Conservation (phyloP, 2,113 vertebrate species). For the Macroglossus sobrinus region DNA sequence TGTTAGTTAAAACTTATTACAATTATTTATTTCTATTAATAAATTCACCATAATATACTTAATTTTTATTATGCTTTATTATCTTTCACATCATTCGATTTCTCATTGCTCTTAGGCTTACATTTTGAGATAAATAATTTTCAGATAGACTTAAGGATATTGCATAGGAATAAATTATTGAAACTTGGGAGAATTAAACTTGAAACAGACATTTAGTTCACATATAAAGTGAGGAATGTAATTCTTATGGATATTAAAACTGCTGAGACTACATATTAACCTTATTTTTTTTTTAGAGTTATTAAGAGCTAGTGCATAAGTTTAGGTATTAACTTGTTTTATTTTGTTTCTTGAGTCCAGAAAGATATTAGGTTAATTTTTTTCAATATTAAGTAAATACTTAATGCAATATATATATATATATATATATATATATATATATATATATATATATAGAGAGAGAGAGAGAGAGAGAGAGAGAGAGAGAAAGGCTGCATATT, state of each 20-base stretch:
- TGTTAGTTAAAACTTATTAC: neutral
- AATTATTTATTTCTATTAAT: neutral
- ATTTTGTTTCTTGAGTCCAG: neutral
- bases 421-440: no score
- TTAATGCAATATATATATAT: neutral
- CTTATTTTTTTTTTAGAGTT: neutral
- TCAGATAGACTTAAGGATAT: neutral
- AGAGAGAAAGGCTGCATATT: neutral
- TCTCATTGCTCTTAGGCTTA: neutral
- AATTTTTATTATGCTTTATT: neutral
- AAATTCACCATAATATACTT: neutral
- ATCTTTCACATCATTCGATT: neutral
- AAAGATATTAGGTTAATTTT: neutral
- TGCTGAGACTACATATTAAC: neutral
- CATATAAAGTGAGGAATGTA: neutral
- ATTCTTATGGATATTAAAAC: neutral
- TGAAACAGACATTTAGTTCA: neutral
- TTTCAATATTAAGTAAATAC: neutral
- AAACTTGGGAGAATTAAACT: neutral
- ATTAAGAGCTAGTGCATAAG: neutral
- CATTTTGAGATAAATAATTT: neutral
- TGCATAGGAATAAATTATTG: neutral
- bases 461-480: no score
- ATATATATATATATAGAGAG: no score
- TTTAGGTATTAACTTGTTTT: neutral